Evolutionary conservation across 2,113 vertebrate species (phyloP).

Genomic region (Ranitomeya imitator): DNA sequence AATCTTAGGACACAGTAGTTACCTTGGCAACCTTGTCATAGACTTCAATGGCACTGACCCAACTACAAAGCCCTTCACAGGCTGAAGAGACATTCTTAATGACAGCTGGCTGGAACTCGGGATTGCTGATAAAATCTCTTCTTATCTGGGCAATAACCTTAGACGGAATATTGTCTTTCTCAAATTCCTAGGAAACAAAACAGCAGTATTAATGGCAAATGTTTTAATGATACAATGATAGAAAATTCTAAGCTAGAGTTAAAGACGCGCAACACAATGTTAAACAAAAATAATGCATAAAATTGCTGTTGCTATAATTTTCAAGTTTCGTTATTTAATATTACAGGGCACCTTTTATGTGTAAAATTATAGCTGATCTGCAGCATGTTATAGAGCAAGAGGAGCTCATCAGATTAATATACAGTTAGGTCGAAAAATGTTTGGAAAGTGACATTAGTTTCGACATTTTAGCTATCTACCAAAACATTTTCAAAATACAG

Average conservation of each 20-base stretch:
- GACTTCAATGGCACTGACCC: conserved; percentile 72
- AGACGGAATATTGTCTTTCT: conserved; percentile 77
- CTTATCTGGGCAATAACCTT: conserved; percentile 75
- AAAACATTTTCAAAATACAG: no score
- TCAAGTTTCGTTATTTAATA: neutral
- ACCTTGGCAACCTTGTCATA: conserved; percentile 80
- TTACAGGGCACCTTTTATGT: neutral
- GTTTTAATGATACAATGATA: neutral
- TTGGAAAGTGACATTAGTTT: no score
- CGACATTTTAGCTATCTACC: no score
- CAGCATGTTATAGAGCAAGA: no score
- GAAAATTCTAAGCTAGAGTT: neutral
- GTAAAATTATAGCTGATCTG: no score
- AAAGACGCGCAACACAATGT: neutral
- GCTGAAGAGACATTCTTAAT: conserved; percentile 71
- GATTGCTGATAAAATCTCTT: conserved; percentile 75
- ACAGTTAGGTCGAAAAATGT: no score
- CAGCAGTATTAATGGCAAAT: conserved; percentile 54
- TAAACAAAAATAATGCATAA: neutral
- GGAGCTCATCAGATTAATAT: no score
- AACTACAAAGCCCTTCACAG: conserved; percentile 76
- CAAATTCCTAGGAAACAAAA: conserved; percentile 68
- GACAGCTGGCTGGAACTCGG: conserved; percentile 73
- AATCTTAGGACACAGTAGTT: conserved; percentile 76
- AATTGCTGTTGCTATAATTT: neutral